Base-by-base conservation (phyloP, 2,113 vertebrate species). In the Heliornis fulica region DNA sequence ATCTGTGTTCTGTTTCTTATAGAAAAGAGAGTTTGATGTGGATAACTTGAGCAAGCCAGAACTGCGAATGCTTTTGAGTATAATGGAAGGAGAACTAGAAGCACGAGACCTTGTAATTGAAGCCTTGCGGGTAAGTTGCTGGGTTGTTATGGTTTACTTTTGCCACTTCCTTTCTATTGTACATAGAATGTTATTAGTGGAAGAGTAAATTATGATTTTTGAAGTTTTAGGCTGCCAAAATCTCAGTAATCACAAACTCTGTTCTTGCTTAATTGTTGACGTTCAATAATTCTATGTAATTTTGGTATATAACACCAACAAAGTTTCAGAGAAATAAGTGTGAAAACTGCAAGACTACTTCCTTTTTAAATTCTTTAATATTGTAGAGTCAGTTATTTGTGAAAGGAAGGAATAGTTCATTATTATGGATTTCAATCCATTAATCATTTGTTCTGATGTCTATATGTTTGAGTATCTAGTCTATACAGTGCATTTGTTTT, bases 41-140 rank as follows among this genome's bases (percentile, higher is more conserved):
- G 99, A 99, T 97, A 99, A 98, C 91, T 97, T 99, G 97, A 99
- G 99, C 97, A 99, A 99, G 92, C 96, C 99, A 7, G 99, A 99
- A 95, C 92, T 99, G 87, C 98, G 99, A 63, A 99, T 99, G 85
- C 98, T 99, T 71, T 98, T 99, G 93, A 99, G 99, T 31, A 98
- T 99, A 97, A 99, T 99, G 98, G 99, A 99, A 97, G 99, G 99
- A 48, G 99, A 99, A 81, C 98, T 99, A 77, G 99, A 99, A 96
- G 99, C 99, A 81, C 98, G 99, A 84, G 99, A 99, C 95, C 98
- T 99, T 56, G 99, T 99, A 96, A 99, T 99, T 32, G 99, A 99
- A 97, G 99, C 99, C 70, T 98, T 99, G 83, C 97, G 99, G 98
- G 99, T 99, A 97, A 98, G 99, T 98, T 46, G 12, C 22, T n/a